phyloP scores from a whole-genome alignment of 2,113 vertebrate genomes.

The Tragelaphus imberbis region DNA sequence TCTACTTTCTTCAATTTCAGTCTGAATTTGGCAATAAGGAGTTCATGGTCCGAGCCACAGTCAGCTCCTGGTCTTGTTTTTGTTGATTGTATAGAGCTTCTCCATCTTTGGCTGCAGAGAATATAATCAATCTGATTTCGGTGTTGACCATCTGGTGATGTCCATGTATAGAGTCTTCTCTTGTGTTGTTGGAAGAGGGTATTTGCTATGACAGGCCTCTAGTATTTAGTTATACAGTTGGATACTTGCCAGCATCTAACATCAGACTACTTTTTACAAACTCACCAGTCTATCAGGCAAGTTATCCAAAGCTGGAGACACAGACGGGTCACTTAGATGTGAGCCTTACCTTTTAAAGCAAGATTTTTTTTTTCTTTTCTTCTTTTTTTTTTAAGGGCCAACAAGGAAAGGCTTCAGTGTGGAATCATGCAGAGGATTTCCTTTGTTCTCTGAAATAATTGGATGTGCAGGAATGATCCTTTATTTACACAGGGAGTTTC shows the following conservation, averaged over 20 bases:
- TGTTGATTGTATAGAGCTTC: no score
- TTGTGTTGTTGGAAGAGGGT: no score
- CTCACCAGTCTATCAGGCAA: not conserved
- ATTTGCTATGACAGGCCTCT: no score
- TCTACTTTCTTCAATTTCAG: no score
- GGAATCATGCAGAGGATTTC: constrained; percentile 54
- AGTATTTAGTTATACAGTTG: not conserved
- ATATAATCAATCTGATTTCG: no score
- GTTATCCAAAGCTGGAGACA: not conserved
- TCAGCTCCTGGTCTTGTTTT: no score
- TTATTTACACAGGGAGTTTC: constrained; percentile 59
- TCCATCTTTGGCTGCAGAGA: no score
- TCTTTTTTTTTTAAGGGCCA: constrained; percentile 56
- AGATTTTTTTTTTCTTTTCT: not conserved
- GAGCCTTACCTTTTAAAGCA: constrained; percentile 45
- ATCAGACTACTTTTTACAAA: not conserved
- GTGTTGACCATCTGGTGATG: no score
- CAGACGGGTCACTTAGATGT: not conserved
- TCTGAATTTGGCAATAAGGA: no score
- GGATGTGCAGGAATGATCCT: not conserved
- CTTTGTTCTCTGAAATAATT: constrained; percentile 53
- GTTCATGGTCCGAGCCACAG: no score
- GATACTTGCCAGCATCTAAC: not conserved
- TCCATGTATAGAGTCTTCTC: no score
- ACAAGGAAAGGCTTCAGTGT: constrained; percentile 59